Evolutionary conservation across 2,113 vertebrate genomes (phyloP), one percentile per base, ranked within the genome.

Genomic region (zebrafish (Danio rerio)): DNA sequence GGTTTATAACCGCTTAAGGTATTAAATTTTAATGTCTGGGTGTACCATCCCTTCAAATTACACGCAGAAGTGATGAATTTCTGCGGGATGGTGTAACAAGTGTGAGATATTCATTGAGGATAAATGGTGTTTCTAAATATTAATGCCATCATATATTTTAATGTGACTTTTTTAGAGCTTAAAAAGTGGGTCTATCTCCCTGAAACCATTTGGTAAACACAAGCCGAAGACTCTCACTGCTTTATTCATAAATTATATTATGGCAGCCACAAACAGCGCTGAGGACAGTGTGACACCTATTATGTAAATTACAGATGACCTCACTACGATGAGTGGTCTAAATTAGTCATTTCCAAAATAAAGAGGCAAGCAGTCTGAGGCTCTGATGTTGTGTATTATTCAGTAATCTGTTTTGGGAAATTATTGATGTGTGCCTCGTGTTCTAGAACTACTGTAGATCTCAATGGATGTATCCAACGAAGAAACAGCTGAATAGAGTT

Each of bases 271-370:
- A 21, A 68, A 68, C 43, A 61, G 13, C 53, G 55, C 18, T 59
- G 55, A 81, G 66, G 18, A 81, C 52, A 62, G 55, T 73, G 21
- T 81, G 66, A 78, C 65, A 80, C 16, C 13, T 47, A 43, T 45
- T 69, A 43, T 76, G 52, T 21, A 84, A 52, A 81, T 81, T 16
- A 77, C 62, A 81, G 66, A 58, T 84, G 62, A 80, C 78, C 73
- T 74, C 18, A 20, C 40, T 62, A 40, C 16, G 52, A 53, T 70
- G 62, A 66, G 20, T 6, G 16, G 20, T 69, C 21, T 63, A 55
- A 45, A 70, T 68, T 15, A 53, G 63, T 58, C 16, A 62, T 52
- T 52, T 78, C 47, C 47, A 65, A 68, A 69, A 45, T 83, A 31
- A 31, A 62, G 68, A 71, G 61, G 7, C 58, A 63, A 55, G 50